Evolutionary conservation across 2,888 invertebrate genomes (phyloP).

Genomic region (Cataglyphis livida): DNA sequence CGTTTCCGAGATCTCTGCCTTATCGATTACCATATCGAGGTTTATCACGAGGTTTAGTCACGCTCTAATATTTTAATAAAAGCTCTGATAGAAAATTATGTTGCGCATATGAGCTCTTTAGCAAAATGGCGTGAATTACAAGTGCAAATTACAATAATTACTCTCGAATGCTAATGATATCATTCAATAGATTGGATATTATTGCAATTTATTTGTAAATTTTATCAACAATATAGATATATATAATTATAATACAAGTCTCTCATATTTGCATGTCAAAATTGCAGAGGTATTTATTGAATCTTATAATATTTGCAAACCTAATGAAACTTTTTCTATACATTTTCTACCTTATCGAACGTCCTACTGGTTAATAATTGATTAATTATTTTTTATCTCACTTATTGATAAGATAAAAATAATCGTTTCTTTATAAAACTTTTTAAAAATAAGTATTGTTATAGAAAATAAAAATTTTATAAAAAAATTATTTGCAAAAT

Average conservation of each 20-base stretch:
- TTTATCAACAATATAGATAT: not conserved
- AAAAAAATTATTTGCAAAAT: not conserved
- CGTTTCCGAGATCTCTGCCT: conserved; percentile 52
- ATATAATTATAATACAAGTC: not conserved
- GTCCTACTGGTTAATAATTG: not conserved
- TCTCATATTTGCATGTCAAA: not conserved
- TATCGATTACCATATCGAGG: conserved; percentile 58
- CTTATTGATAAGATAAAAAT: not conserved
- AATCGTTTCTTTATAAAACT: not conserved
- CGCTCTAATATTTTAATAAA: conserved; percentile 7
- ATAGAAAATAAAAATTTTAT: not conserved
- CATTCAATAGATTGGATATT: not conserved
- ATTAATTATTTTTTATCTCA: not conserved
- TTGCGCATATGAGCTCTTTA: conserved; percentile 8
- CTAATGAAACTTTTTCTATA: not conserved
- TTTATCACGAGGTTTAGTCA: not conserved
- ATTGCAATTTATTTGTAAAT: not conserved
- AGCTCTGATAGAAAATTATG: conserved; percentile 34
- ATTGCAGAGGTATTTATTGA: not conserved
- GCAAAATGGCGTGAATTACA: conserved; percentile 17
- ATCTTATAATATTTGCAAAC: not conserved
- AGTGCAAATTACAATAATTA: conserved; percentile 23
- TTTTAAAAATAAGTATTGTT: not conserved
- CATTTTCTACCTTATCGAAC: conserved; percentile 1
- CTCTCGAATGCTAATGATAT: conserved; percentile 33